phyloP scores from a whole-genome alignment of 2,888 invertebrate genomes.

The Ichneumoninae sp. region DNA sequence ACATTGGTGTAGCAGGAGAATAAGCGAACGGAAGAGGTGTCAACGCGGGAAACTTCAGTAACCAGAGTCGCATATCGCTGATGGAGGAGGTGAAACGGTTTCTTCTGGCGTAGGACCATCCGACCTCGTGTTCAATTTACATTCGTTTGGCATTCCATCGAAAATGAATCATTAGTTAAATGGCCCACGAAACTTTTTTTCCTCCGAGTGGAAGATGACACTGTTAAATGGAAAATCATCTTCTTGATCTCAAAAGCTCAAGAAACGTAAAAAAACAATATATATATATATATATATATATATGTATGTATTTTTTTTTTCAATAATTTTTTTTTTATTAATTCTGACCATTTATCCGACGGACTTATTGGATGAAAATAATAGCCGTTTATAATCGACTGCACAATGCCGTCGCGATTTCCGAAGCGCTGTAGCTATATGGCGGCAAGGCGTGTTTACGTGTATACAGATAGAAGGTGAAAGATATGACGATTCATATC shows the following conservation, averaged over 20 bases:
- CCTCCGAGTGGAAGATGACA: neutral
- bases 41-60: slow-evolving; percentile 82
- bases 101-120: slow-evolving; percentile 50
- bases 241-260: neutral
- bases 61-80: slow-evolving; percentile 82
- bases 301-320: too few species aligned
- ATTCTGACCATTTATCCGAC: neutral
- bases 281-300: too few species aligned
- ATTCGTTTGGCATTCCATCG: neutral
- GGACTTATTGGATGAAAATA: neutral
- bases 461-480: slow-evolving; percentile 41
- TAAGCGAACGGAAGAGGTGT: slow-evolving; percentile 79
- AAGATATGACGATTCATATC: slow-evolving; percentile 80
- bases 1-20: slow-evolving; percentile 82
- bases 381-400: neutral
- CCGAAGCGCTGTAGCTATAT: too few species aligned
- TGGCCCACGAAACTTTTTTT: too few species aligned
- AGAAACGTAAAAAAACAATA: neutral
- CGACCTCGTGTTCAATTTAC: slow-evolving; percentile 16
- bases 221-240: neutral
- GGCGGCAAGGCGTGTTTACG: neutral
- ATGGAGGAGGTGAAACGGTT: slow-evolving; percentile 77
- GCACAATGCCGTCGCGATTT: neutral
- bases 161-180: neutral
- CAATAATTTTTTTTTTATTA: neutral